Evolutionary conservation across 2,797 vertebrate species (phyloP), one percentile per base, ranked within the genome.

Genomic region (Enteromius anoplus): DNA sequence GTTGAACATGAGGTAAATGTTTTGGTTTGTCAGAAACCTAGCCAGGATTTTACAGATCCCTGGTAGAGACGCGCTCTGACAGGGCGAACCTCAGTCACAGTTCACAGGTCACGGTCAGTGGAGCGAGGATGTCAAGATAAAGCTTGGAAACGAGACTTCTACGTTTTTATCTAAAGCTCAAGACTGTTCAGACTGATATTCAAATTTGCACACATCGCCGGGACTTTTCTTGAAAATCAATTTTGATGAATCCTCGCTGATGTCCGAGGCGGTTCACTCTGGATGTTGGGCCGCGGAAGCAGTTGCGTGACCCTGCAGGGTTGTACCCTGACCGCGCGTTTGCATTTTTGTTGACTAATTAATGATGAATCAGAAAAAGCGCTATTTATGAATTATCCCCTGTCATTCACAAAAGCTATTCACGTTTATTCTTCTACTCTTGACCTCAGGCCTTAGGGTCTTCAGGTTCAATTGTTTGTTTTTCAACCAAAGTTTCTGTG

Each of bases 61-160:
- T 71, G 40, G 68, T 42, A 78, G 55, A 42, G 80, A 82, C 73
- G 68, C 58, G 55, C 69, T 80, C 80, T 77, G 79, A 81, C 72
- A 86, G 70, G 7, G 72, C 21, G 23, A 72, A 55, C 83, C 87
- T 85, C 83, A 86, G 83, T 89, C 87, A 78, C 86, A 91, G 91
- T 92, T 92, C 88, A 93, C 88, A 85, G 91, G 88, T 92, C 92
- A 92, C 90, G 85, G 86, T 68, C 92, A 90, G 80, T 85, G 88
- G 87, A 92, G 88, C 90, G 88, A 91, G 86, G 86, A 88, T 88
- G 78, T 86, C 81, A 87, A 88, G 85, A 81, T 84, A 84, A 71
- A 75, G 81, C 71, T 65, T 73, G 73, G 73, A 58, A 81, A 70
- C 26, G 47, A 82, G 71, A 62, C 34, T 68, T 71, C 73, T 58